phyloP scores from a whole-genome alignment of 2,113 vertebrate species.

The Pipa parva region DNA sequence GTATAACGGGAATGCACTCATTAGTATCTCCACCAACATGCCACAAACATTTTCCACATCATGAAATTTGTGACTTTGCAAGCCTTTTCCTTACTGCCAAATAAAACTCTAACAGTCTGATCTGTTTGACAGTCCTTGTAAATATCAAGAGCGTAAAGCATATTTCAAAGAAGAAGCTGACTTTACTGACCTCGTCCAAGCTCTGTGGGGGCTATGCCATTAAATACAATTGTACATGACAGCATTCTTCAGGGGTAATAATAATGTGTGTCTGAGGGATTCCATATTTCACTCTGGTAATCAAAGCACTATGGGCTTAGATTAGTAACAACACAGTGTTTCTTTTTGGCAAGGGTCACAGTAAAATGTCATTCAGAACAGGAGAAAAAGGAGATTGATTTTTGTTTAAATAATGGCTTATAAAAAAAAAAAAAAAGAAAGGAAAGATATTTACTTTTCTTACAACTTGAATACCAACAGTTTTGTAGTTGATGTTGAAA shows the following conservation, averaged over 20 bases:
- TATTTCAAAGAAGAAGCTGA: not conserved
- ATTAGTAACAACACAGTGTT: not conserved
- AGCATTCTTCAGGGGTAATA: not conserved
- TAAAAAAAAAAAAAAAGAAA: no score
- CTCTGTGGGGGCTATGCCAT: not conserved
- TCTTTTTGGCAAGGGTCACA: not conserved
- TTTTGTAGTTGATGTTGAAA: no score
- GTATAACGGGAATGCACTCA: not conserved
- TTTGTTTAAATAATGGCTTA: not conserved
- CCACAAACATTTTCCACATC: not conserved
- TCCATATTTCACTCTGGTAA: not conserved
- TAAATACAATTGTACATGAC: not conserved
- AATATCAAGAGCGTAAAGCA: not conserved
- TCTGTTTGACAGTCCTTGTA: slow-evolving; percentile 5
- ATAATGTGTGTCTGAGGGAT: not conserved
- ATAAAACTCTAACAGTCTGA: not conserved
- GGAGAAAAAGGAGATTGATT: not conserved
- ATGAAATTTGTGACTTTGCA: not conserved
- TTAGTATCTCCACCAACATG: not conserved
- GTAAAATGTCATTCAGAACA: not conserved
- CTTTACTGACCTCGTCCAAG: not conserved
- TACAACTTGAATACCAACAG: no score
- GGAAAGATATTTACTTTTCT: no score
- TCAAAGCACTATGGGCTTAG: not conserved
- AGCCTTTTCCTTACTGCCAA: not conserved